These are phyloP conservation scores for Dallia pectoralis DNA, from an alignment of 2,797 vertebrate genomes.

Conservation along the genomic window DNA sequence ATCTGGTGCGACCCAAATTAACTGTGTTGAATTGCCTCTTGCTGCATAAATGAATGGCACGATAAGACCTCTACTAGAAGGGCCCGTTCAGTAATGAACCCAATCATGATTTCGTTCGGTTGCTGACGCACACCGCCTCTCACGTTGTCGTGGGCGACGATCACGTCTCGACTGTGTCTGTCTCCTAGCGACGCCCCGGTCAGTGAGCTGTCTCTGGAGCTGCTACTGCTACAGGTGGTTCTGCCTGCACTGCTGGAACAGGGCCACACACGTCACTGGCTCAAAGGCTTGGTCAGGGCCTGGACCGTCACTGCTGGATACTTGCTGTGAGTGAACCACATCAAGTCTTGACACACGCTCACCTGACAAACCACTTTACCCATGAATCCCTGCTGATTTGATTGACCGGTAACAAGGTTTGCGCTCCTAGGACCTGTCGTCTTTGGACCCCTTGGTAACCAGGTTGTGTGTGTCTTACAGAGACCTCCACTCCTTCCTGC, in stretches of 20 bases:
- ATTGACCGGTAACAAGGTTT: too few relatives aligned
- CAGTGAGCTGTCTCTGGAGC: conserved; percentile 82
- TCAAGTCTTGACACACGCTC: conserved; percentile 29
- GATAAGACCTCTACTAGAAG: not conserved
- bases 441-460: not conserved
- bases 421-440: too few relatives aligned
- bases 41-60: not conserved
- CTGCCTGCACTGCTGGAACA: conserved; percentile 92
- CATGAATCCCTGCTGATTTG: too few relatives aligned
- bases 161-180: conserved; percentile 39
- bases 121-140: not conserved
- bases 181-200: conserved; percentile 86
- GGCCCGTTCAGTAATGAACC: not conserved
- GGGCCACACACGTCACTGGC: conserved; percentile 95
- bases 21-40: not conserved
- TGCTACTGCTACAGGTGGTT: conserved; percentile 92
- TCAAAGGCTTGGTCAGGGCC: conserved; percentile 95
- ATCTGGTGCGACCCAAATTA: not conserved
- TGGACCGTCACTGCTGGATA: conserved; percentile 98
- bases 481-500: conserved; percentile 96
- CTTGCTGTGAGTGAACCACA: conserved; percentile 89
- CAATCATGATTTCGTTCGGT: not conserved
- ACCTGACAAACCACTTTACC: too few relatives aligned
- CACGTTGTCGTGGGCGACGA: not conserved
- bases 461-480: conserved; percentile 61